Base-by-base conservation (phyloP, 2,797 vertebrate genomes). In the Aplochiton taeniatus region DNA sequence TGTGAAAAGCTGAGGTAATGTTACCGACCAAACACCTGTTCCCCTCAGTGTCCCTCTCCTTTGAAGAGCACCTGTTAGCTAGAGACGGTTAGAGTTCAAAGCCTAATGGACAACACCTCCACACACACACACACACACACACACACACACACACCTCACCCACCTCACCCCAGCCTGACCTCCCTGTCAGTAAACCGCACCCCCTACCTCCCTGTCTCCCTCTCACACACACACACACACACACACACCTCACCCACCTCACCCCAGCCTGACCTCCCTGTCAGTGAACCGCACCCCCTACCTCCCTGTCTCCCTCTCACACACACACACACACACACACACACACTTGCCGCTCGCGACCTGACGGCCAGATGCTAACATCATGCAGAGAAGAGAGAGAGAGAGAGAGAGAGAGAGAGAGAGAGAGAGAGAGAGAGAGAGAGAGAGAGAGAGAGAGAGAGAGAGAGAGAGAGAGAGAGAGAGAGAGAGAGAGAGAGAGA, bases 51-150 rank as follows among this genome's bases (percentile, higher is more conserved):
- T 69, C 84, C 67, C 83, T 61, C 53, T 65, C 61, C 66, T 83
- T 87, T 86, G 77, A 89, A 76, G 69, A 66, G 77, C 83, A 78
- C 82, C 84, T 87, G 84, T 84, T 75, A 69, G 63, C 73, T 73
- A 31, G 74, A 67, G 70, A 61, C 10, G 48, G 79, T 85, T 72
- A 75, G 61, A 67, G 74, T 84, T 83, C 68, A 80, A 65, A 71
- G 52, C 65, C 51, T 68, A 60, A 73, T 49, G 78, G 66, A 70
- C 46, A 57, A 31, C 57, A 57, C 48, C 31, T 48, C 68, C 31
- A 67, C 66, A 61, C 19, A 20, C 49, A 55, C 59, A 63, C 16
- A 43, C 49, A 51, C 49, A 50, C 45, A 46, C 45, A 46, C 45
- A 46, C 45, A 46, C 45, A 46, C 45, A 46, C 45, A 46, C 45